phyloP scores from a whole-genome alignment of 2,113 vertebrate genomes.

The Mystacornis crossleyi region DNA sequence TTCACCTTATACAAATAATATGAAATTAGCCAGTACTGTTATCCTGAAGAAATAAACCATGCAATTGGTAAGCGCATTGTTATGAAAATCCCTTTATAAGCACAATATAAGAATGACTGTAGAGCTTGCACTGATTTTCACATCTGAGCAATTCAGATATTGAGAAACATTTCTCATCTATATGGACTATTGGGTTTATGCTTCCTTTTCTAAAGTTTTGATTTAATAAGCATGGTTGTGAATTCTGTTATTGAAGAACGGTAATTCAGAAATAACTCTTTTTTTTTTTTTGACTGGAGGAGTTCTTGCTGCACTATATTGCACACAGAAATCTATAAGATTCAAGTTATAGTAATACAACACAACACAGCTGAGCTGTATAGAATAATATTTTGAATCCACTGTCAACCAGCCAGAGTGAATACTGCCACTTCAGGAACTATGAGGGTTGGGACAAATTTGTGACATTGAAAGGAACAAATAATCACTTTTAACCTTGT shows the following conservation, averaged over 20 bases:
- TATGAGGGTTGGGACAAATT: neutral
- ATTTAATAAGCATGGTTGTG: conserved; percentile 51
- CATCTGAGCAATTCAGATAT: conserved; percentile 28
- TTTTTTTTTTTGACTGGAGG: neutral
- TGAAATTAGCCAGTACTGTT: neutral
- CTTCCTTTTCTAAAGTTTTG: conserved; percentile 48
- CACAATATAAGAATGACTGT: neutral
- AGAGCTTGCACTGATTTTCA: conserved; percentile 20
- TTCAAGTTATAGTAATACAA: neutral
- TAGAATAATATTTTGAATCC: neutral
- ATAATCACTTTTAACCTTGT: neutral
- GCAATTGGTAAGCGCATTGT: neutral
- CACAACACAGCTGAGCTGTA: neutral
- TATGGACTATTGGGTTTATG: conserved; percentile 42
- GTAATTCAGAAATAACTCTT: conserved; percentile 37
- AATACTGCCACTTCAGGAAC: neutral
- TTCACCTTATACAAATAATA: neutral
- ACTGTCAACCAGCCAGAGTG: neutral
- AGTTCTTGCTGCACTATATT: neutral
- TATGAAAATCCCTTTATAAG: conserved; percentile 18
- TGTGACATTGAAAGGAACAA: neutral
- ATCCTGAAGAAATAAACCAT: conserved; percentile 12
- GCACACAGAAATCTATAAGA: neutral
- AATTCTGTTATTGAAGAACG: conserved; percentile 14
- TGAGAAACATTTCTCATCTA: conserved; percentile 37